Conservation (phyloP, 1,140 invertebrate genomes). For the Drosophila novamexicana region DNA sequence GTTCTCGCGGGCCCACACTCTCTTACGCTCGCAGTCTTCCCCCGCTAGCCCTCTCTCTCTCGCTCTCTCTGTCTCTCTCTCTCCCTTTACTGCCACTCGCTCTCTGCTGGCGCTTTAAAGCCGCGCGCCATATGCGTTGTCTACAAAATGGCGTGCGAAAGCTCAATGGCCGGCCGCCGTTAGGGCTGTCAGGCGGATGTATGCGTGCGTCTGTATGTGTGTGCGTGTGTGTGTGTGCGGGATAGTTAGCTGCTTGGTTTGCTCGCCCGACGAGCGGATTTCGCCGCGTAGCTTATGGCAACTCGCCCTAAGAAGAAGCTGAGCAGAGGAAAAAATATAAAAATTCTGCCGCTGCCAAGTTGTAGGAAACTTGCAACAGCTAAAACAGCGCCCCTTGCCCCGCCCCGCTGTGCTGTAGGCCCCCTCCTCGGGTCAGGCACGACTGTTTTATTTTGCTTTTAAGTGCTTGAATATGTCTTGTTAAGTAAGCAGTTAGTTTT, state of each 20-base stretch:
- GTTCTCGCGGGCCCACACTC: conserved; percentile 28
- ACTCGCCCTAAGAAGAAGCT: neutral
- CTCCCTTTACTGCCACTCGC: neutral
- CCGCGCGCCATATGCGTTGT: conserved; percentile 31
- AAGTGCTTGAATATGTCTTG: conserved; percentile 82
- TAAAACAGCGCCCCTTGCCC: conserved; percentile 1
- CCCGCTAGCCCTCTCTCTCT: neutral
- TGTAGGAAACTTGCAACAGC: conserved; percentile 38
- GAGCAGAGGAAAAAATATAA: conserved; percentile 3
- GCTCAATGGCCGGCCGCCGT: conserved; percentile 15
- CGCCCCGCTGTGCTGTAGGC: neutral
- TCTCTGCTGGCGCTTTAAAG: neutral
- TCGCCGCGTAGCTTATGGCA: conserved; percentile 32
- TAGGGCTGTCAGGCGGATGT: neutral
- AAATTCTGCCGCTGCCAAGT: conserved; percentile 12
- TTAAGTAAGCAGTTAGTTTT: conserved; percentile 82
- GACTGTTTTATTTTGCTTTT: conserved; percentile 73
- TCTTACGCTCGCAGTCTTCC: neutral
- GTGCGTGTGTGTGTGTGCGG: neutral
- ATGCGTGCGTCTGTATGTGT: neutral
- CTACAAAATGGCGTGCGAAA: conserved; percentile 46
- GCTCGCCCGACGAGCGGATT: conserved; percentile 26
- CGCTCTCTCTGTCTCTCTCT: neutral
- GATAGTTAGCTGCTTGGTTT: conserved; percentile 1
- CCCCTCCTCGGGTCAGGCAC: neutral